These are phyloP conservation scores for Cisticola juncidis DNA, from an alignment of 2,113 vertebrate species.

Conservation along the genomic window DNA sequence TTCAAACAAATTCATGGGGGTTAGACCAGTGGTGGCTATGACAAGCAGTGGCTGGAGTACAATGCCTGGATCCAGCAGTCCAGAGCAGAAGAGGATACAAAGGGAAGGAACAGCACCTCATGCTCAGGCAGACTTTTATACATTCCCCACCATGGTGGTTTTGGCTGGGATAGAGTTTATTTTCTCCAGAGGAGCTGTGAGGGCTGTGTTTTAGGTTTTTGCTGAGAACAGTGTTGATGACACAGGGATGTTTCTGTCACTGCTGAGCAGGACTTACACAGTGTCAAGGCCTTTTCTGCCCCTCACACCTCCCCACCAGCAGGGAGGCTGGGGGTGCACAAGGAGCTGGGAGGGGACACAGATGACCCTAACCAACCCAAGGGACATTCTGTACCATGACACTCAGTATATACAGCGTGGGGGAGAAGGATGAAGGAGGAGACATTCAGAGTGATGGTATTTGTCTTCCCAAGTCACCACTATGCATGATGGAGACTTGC, in stretches of 20 bases:
- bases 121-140: background rate
- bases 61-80: background rate
- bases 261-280: background rate
- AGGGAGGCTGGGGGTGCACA: background rate
- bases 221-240: background rate
- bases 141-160: background rate
- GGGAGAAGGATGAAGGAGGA: background rate
- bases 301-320: background rate
- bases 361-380: background rate
- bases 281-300: background rate
- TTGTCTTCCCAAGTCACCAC: background rate
- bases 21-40: background rate
- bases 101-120: background rate
- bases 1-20: background rate
- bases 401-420: background rate
- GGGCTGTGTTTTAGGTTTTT: background rate
- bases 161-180: background rate
- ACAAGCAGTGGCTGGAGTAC: background rate
- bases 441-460: too few species aligned
- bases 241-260: background rate
- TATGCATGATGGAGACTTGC: background rate
- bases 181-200: background rate
- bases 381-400: background rate
- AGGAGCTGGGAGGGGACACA: background rate
- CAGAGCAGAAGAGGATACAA: background rate